Base-by-base conservation (phyloP, 2,113 vertebrate genomes). In the Mesocricetus auratus region DNA sequence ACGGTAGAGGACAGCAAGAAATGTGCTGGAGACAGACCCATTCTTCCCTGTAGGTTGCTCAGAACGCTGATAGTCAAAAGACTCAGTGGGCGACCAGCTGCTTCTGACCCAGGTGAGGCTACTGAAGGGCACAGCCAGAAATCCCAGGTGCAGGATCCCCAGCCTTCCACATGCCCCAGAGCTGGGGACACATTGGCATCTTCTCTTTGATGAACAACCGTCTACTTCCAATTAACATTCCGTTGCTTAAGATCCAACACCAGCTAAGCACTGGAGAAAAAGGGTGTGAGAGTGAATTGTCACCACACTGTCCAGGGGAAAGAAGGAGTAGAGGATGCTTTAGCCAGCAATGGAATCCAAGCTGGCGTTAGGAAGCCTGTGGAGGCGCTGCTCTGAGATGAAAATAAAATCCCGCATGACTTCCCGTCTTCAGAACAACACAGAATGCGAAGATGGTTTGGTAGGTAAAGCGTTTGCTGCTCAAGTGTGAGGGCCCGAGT, bases 1-100 rank as follows among this genome's bases (percentile, higher is more conserved):
- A 74, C 68, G 17, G 86, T 6, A 0, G 77, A 97, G 79, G 83
- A 74, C 92, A 94, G 60, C 87, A 86, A 82, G 89, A 85, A 93
- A 56, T 5, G 42, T 39, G 58, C 88, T 81, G 39, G 62, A 96
- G 93, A 86, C 39, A 50, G 64, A 93, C 50, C 22, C 47, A 3
- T 1, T 75, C 47, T 66, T 92, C 1, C 2, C 56, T 68, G 68
- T 26, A 17, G 42, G 69, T 29, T 94, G 36, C 68, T 79, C n/a
- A 60, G 89, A 94, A 87, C 16, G 66, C 78, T 39, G 17, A 42
- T 68, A 50, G 56, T 93, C 78, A 74, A 64, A 42, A 86, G 86
- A 75, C 16, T 39, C n/a, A 68, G 82, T n/a, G 36, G 47, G 64
- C 62, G 17, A 62, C 33, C 73, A 33, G 22, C 50, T 89, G 19